Base-by-base conservation (phyloP, 2,888 invertebrate genomes). In the Ectemnius continuus region DNA sequence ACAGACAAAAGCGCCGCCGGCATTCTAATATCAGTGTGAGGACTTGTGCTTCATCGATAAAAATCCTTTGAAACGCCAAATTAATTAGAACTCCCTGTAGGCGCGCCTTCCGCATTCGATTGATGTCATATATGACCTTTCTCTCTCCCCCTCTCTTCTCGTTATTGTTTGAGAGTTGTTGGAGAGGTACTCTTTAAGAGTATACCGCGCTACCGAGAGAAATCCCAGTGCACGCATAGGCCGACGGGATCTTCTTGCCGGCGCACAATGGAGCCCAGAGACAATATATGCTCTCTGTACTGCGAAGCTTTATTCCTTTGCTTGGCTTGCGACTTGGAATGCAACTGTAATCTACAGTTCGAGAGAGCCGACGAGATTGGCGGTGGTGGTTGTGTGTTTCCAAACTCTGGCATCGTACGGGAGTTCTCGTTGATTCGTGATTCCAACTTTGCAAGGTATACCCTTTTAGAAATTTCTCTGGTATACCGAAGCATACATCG, bases 251-350 rank as follows among this genome's bases (percentile, higher is more conserved):
- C 61, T 61, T 66, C 64, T 62, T 46, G 16, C 11, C 47, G 56
- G 64, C 48, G 67, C 57, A 77, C 69, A 77, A 77, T 77, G 61
- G 58, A 70, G 71, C 70, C 61, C 67, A 73, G 77, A 84, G 83
- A 85, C 85, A 85, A 85, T 85, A 84, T 81, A 74, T 71, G 64
- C 70, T 52, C 78, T 77, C 78, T 82, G 79, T 84, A 75, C 78
- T 52, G 73, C 61, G 11, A 61, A 70, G 78, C 75, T 82, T 84
- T 81, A 81, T 83, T 79, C 82, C 82, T 80, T 80, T 79, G 79
- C 81, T 84, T 82, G 80, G 74, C 80, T 82, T 80, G 81, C 74
- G 77, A 80, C 81, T 86, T 80, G 78, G 74, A 75, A 77, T 75
- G 57, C 73, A 65, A 28, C 52, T 69, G 61, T 58, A 46, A 69